Percentiles rank a stretch among this genome's conserved stretches.
phyloP scores from a whole-genome alignment of 2,888 invertebrate species.

The Aethes cnicana region DNA sequence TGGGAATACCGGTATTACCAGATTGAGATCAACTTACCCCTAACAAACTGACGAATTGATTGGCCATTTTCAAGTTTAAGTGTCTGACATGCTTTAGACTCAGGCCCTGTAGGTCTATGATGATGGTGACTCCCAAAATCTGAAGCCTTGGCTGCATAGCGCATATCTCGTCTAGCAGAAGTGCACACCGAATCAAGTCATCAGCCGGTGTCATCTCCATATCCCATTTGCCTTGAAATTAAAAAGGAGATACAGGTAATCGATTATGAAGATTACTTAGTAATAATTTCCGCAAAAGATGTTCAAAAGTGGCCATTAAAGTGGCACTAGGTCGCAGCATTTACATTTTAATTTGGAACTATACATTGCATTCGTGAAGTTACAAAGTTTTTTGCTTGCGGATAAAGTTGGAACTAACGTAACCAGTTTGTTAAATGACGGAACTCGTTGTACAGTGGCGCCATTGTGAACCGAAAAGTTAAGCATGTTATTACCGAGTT shows the following conservation, averaged over 20 bases:
- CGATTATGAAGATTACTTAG: slow-evolving; percentile 11
- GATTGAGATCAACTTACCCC: slow-evolving; percentile 52
- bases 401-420: slow-evolving; percentile 2
- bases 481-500: slow-evolving; percentile 49
- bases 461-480: neutral
- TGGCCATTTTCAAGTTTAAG: slow-evolving; percentile 55
- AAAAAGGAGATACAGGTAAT: slow-evolving; percentile 38
- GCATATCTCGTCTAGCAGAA: slow-evolving; percentile 71
- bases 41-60: slow-evolving; percentile 69
- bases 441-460: neutral
- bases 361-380: neutral
- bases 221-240: slow-evolving; percentile 66
- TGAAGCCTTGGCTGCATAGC: slow-evolving; percentile 71
- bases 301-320: slow-evolving; percentile 6
- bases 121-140: slow-evolving; percentile 68
- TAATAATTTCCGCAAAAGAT: slow-evolving; percentile 16
- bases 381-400: neutral
- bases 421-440: neutral
- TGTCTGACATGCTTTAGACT: slow-evolving; percentile 56
- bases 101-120: slow-evolving; percentile 70
- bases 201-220: slow-evolving; percentile 55
- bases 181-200: slow-evolving; percentile 66
- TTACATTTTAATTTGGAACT: slow-evolving; percentile 12
- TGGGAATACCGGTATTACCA: slow-evolving; percentile 16
- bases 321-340: neutral